A percentile compares a stretch with the other conserved stretches of the same genome.
Conservation (phyloP, 2,888 invertebrate species). For the Philaethria dido region DNA sequence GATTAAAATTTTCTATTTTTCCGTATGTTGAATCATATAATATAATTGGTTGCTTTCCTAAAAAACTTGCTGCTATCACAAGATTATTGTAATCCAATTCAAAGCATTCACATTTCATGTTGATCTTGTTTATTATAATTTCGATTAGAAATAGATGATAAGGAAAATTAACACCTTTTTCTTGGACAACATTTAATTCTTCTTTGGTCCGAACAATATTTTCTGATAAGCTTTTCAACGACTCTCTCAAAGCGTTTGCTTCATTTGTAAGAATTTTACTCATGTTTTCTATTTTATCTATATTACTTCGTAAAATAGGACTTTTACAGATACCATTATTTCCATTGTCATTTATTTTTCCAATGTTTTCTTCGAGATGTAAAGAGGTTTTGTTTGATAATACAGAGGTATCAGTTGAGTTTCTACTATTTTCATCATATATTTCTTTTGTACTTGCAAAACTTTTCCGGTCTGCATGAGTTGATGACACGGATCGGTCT, state of each 20-base stretch:
- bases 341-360: slow-evolving; percentile 29
- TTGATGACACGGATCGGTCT: slow-evolving; percentile 21
- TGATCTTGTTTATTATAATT: slow-evolving; percentile 75
- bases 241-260: slow-evolving; percentile 70
- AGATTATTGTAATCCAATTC: slow-evolving; percentile 73
- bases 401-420: slow-evolving; percentile 52
- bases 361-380: slow-evolving; percentile 49
- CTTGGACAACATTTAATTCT: slow-evolving; percentile 50
- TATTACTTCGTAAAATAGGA: slow-evolving; percentile 50
- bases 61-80: slow-evolving; percentile 69
- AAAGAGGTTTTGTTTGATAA: slow-evolving; percentile 40
- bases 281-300: slow-evolving; percentile 54
- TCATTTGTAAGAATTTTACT: slow-evolving; percentile 73
- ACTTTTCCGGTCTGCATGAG: slow-evolving; percentile 36
- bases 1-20: slow-evolving; percentile 64
- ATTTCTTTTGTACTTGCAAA: slow-evolving; percentile 44
- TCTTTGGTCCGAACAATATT: slow-evolving; percentile 68
- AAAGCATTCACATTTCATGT: slow-evolving; percentile 80
- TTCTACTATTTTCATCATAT: slow-evolving; percentile 45
- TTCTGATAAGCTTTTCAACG: slow-evolving; percentile 66
- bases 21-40: slow-evolving; percentile 72
- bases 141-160: slow-evolving; percentile 76
- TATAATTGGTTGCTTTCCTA: slow-evolving; percentile 71
- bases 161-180: slow-evolving; percentile 66
- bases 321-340: slow-evolving; percentile 49